Evolutionary conservation across 2,113 vertebrate species (phyloP).

Genomic region (Amblyopsis rosae): DNA sequence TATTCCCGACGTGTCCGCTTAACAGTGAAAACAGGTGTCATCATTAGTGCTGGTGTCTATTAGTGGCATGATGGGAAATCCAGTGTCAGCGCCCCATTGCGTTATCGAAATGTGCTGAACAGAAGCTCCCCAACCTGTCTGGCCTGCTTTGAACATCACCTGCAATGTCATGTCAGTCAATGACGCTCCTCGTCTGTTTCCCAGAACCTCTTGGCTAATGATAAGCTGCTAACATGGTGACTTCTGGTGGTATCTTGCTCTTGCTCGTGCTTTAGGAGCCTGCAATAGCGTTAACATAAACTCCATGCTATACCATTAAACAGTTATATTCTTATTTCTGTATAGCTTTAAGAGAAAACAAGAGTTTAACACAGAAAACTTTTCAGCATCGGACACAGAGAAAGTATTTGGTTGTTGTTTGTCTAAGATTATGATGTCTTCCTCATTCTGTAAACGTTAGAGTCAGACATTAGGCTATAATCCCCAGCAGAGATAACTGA

Average conservation of each 20-base stretch:
- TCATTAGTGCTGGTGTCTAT: conserved; percentile 1
- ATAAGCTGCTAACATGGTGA: too few relatives aligned
- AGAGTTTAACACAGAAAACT: not conserved
- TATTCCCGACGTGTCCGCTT: not conserved
- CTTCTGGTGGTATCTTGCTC: not conserved
- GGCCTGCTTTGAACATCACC: conserved; percentile 25
- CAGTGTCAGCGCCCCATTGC: not conserved
- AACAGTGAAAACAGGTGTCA: not conserved
- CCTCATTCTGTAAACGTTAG: too few relatives aligned
- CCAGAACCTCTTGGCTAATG: too few relatives aligned
- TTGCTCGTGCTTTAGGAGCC: conserved; percentile 2
- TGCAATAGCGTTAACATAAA: not conserved
- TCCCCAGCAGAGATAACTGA: too few relatives aligned
- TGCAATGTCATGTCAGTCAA: not conserved
- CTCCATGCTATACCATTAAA: too few relatives aligned
- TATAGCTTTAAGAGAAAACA: not conserved
- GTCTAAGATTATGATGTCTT: too few relatives aligned
- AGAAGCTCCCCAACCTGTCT: conserved; percentile 29
- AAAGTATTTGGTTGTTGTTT: not conserved
- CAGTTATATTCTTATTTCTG: too few relatives aligned
- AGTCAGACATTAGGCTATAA: too few relatives aligned
- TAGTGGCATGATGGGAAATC: not conserved
- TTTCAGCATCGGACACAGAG: not conserved
- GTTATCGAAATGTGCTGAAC: not conserved
- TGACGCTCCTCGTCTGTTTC: not conserved